Conservation (phyloP, 2,113 vertebrate species). For the Pomatostomus ruficeps region DNA sequence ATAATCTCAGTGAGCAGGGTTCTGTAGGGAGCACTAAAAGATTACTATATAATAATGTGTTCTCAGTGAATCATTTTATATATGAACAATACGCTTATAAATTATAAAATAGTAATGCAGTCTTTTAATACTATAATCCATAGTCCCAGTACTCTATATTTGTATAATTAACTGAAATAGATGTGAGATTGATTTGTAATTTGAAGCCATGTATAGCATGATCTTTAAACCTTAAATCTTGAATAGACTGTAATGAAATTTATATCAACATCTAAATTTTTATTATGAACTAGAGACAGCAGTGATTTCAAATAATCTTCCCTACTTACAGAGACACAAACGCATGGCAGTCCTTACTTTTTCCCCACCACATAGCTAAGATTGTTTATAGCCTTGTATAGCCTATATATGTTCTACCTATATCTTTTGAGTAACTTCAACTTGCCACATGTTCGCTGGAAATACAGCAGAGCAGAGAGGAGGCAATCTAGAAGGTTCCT, state of each 20-base stretch:
- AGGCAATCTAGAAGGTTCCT: background rate
- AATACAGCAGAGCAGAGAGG: background rate
- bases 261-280: background rate
- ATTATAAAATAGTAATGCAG: background rate
- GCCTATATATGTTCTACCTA: background rate
- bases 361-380: background rate
- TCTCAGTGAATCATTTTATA: background rate
- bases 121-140: background rate
- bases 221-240: background rate
- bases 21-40: background rate
- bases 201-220: background rate
- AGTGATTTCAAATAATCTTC: background rate
- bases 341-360: background rate
- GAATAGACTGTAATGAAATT: background rate
- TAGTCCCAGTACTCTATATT: background rate
- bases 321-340: background rate
- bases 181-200: background rate
- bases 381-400: background rate
- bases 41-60: background rate
- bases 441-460: background rate
- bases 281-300: background rate
- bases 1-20: background rate
- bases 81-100: background rate
- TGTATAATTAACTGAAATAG: background rate
- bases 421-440: background rate